A percentile compares a stretch with the other conserved stretches of the same genome.
Conservation (phyloP, 2,113 vertebrate genomes). For the Seriola rivoliana region DNA sequence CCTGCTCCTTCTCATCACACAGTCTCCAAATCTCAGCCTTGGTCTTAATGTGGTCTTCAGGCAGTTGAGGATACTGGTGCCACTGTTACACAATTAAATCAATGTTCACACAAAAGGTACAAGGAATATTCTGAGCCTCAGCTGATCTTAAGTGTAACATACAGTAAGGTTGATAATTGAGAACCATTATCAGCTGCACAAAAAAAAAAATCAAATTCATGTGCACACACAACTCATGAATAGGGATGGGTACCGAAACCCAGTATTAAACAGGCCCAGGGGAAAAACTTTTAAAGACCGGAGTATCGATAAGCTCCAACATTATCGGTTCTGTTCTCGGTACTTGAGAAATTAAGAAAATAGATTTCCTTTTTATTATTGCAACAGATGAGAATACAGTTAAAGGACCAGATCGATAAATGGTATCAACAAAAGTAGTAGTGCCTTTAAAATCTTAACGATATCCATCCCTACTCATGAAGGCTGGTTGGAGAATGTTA, state of each 20-base stretch:
- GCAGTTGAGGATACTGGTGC: slow-evolving; percentile 56
- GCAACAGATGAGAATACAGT: too few species aligned
- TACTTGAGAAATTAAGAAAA: too few species aligned
- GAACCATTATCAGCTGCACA: not conserved
- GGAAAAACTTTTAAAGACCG: too few species aligned
- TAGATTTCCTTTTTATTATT: too few species aligned
- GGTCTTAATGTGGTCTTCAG: not conserved
- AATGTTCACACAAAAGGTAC: not conserved
- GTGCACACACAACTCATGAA: not conserved
- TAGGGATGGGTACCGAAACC: too few species aligned
- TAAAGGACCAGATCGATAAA: too few species aligned
- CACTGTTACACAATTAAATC: slow-evolving; percentile 27
- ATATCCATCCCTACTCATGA: too few species aligned
- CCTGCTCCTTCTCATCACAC: slow-evolving; percentile 48
- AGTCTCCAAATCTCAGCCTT: slow-evolving; percentile 60
- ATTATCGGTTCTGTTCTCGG: too few species aligned
- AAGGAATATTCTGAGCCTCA: not conserved
- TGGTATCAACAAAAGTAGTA: too few species aligned
- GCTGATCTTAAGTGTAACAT: not conserved
- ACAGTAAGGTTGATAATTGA: not conserved
- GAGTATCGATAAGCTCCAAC: too few species aligned
- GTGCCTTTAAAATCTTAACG: too few species aligned
- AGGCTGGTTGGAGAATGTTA: not conserved
- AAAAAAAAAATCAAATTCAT: not conserved
- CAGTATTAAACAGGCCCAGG: too few species aligned